These are phyloP conservation scores for Pocillopora verrucosa DNA, from an alignment of 64 coral and sea anemone genomes.

Conservation along the genomic window DNA sequence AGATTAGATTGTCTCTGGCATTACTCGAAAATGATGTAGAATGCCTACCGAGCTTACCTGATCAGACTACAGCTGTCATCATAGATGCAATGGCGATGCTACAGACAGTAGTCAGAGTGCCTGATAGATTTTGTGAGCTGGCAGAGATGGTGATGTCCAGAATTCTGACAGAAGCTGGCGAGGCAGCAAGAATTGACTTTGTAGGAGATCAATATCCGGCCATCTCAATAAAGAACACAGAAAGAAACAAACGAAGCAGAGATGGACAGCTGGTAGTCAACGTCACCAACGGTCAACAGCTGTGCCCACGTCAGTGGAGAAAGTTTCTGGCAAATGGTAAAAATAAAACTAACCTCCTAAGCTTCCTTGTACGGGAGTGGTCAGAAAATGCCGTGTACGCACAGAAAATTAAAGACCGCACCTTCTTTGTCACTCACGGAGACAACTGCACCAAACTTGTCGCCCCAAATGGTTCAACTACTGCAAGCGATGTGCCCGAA, in stretches of 20 bases:
- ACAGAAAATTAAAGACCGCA: conserved; percentile 7
- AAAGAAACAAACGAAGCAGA: conserved; percentile 1
- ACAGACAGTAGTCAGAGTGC: conserved; percentile 23
- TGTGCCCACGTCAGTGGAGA: conserved; percentile 27
- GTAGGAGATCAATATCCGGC: conserved; percentile 43
- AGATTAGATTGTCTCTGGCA: no score
- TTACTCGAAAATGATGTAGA: conserved; percentile 36
- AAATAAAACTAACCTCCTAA: conserved; percentile 41
- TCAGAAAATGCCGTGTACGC: no score
- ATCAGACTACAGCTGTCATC: conserved; percentile 20
- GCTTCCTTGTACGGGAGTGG: conserved; percentile 24
- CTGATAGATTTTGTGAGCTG: conserved; percentile 52
- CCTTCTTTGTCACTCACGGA: conserved; percentile 29
- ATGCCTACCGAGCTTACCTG: conserved; percentile 1
- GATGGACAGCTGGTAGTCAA: conserved; percentile 18
- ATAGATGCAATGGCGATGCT: conserved; percentile 51
- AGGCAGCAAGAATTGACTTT: conserved; percentile 41
- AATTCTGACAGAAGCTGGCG: conserved; percentile 17
- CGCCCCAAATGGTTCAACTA: not conserved
- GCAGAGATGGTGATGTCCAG: conserved; percentile 34
- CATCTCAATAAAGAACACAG: conserved; percentile 35
- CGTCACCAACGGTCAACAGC: conserved; percentile 37
- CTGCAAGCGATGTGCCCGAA: not conserved
- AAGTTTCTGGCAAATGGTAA: conserved; percentile 24
- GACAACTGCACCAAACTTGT: conserved; percentile 41